These are phyloP conservation scores for Electrophaes corylata DNA, from an alignment of 2,888 invertebrate genomes.

Conservation along the genomic window DNA sequence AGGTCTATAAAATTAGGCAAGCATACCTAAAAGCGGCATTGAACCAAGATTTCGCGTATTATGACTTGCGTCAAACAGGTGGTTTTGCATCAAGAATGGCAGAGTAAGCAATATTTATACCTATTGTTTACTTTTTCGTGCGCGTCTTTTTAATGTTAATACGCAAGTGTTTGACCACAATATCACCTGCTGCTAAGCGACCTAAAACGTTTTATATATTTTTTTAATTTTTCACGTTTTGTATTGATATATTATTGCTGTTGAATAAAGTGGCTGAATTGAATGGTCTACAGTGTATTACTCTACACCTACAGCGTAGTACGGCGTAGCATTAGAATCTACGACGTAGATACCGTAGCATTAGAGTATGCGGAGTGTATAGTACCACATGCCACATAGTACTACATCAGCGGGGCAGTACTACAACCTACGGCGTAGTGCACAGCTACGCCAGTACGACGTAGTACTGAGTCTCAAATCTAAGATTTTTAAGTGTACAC, in stretches of 20 bases:
- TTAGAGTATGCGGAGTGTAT: background rate
- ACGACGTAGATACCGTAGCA: background rate
- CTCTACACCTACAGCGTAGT: background rate
- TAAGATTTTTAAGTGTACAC: too few relatives aligned
- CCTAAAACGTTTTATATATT: too few relatives aligned
- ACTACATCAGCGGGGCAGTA: background rate
- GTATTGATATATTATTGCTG: too few relatives aligned
- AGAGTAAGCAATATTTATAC: constrained; percentile 81
- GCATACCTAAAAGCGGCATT: constrained; percentile 85
- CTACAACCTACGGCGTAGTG: background rate
- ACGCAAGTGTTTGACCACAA: too few relatives aligned
- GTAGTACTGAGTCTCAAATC: background rate
- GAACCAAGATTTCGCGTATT: constrained; percentile 89
- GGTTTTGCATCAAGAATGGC: constrained; percentile 90
- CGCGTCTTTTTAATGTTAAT: too few relatives aligned
- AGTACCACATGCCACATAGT: too few relatives aligned
- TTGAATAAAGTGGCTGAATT: too few relatives aligned
- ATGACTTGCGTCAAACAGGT: constrained; percentile 87
- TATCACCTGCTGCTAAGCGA: too few relatives aligned
- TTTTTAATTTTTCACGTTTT: too few relatives aligned
- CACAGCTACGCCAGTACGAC: background rate
- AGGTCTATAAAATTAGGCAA: constrained; percentile 85
- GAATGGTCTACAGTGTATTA: background rate
- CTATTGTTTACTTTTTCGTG: too few relatives aligned
- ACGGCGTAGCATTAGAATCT: background rate